Conservation (phyloP, 2,888 invertebrate genomes). For the Eristalis pertinax region DNA sequence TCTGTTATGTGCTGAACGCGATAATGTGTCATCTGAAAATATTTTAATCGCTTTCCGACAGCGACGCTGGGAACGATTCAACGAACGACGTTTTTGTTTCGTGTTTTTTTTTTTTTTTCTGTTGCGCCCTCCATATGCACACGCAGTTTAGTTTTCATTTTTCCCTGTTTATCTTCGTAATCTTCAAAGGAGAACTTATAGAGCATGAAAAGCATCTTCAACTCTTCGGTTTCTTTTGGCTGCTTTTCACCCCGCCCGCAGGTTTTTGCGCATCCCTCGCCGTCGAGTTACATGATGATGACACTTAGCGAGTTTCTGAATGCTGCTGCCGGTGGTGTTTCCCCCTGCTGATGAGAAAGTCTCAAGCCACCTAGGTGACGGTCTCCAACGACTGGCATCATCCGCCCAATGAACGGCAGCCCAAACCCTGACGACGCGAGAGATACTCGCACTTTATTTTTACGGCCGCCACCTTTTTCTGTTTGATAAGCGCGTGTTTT, state of each 20-base stretch:
- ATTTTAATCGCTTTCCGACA: slow-evolving; percentile 43
- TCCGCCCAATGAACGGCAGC: background rate
- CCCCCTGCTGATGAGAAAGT: background rate
- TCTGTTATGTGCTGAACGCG: background rate
- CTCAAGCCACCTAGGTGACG: slow-evolving; percentile 2
- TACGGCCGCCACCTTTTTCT: slow-evolving; percentile 45
- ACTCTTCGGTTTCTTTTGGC: slow-evolving; percentile 20
- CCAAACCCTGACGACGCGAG: background rate
- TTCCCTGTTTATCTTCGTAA: slow-evolving; percentile 32
- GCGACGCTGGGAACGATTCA: slow-evolving; percentile 8
- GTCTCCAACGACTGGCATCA: background rate
- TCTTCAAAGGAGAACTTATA: slow-evolving; percentile 56
- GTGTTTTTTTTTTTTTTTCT: background rate
- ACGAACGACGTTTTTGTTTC: background rate
- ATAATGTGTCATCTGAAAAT: slow-evolving; percentile 45
- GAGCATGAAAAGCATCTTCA: slow-evolving; percentile 45
- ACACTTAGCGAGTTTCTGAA: slow-evolving; percentile 44
- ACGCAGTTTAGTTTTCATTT: slow-evolving; percentile 20
- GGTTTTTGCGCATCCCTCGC: background rate
- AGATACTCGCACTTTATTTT: slow-evolving; percentile 33
- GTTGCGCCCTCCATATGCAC: background rate
- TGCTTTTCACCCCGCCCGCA: background rate
- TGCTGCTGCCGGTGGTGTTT: slow-evolving; percentile 5
- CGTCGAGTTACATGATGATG: slow-evolving; percentile 33
- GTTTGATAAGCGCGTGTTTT: slow-evolving; percentile 61